Conservation (phyloP, 2,888 invertebrate genomes). For the Carcina quercana region DNA sequence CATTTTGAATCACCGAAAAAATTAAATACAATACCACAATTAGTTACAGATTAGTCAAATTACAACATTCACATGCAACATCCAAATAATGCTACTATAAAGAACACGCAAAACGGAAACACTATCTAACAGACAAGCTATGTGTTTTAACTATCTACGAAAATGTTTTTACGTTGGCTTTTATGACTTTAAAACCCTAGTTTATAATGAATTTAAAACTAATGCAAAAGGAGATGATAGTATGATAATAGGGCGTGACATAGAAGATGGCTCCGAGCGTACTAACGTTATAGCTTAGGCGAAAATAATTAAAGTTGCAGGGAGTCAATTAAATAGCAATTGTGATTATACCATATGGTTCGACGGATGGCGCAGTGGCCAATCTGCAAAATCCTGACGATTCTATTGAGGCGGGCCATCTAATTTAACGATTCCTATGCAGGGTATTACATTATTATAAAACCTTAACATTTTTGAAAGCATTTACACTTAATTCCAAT, state of each 20-base stretch:
- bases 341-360: constrained; percentile 46
- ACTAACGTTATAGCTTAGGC: constrained; percentile 36
- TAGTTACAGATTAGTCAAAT: too few species aligned
- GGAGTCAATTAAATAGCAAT: constrained; percentile 37
- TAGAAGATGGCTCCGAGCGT: constrained; percentile 37
- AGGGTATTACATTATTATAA: constrained; percentile 41
- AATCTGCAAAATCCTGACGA: constrained; percentile 54
- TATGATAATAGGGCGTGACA: constrained; percentile 34
- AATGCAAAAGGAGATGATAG: constrained; percentile 39
- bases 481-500: constrained; percentile 45
- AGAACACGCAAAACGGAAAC: constrained; percentile 32
- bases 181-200: constrained; percentile 36
- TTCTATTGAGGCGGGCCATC: constrained; percentile 65
- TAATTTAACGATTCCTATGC: constrained; percentile 61
- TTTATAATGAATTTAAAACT: constrained; percentile 30
- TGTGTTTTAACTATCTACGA: constrained; percentile 34
- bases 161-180: constrained; percentile 19
- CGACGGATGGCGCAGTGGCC: constrained; percentile 53
- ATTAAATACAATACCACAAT: too few species aligned
- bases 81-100: constrained; percentile 31
- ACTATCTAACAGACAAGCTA: constrained; percentile 50
- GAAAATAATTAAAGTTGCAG: constrained; percentile 33
- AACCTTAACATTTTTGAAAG: constrained; percentile 38
- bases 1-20: too few species aligned
- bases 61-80: constrained; percentile 51